Evolutionary conservation across 2,888 invertebrate genomes (phyloP), one percentile per base, ranked within the genome.

Genomic region (Hecatera dysodea): DNA sequence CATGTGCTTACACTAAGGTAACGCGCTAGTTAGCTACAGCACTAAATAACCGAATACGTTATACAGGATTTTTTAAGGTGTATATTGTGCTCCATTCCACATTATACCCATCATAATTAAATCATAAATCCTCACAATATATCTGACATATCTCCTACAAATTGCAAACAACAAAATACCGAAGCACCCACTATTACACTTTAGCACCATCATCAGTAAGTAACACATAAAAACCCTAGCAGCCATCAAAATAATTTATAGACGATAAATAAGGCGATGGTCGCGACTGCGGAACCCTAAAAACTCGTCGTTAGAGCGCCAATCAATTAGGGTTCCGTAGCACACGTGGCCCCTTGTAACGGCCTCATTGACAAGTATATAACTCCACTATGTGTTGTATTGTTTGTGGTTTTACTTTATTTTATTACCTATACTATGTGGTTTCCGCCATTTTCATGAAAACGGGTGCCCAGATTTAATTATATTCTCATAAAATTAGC

Each of bases 211-310:
- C 42, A 24, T 42, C 64, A 27, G 75, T 71, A 71, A 75, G 63
- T 75, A 39, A 79, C 76, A 78, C 80, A 67, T 75, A 75, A 75
- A 78, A 80, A 52, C 79, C 75, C 59, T 60, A 63, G 75, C 71
- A 78, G 75, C 87, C 84, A 88, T 89, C 86, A 88, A 88, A 83
- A 80, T 88, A 87, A 91, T 90, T 89, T 90, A 89, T 89, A 85
- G 90, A 82, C 88, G 65, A 89, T 90, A 90, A 92, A 91, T 89
- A 90, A 86, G 84, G 75, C 80, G 81, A 85, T 84, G 82, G 86
- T 79, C 77, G 71, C 81, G 86, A 83, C 87, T 87, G 80, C 85
- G 82, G 89, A 84, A 86, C 90, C 89, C 91, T 88, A 85, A 87
- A 88, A 88, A 76, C 86, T 83, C 78, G 84, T 89, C 87, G 91